Conservation (phyloP, 2,888 invertebrate species). For the Gortyna flavago region DNA sequence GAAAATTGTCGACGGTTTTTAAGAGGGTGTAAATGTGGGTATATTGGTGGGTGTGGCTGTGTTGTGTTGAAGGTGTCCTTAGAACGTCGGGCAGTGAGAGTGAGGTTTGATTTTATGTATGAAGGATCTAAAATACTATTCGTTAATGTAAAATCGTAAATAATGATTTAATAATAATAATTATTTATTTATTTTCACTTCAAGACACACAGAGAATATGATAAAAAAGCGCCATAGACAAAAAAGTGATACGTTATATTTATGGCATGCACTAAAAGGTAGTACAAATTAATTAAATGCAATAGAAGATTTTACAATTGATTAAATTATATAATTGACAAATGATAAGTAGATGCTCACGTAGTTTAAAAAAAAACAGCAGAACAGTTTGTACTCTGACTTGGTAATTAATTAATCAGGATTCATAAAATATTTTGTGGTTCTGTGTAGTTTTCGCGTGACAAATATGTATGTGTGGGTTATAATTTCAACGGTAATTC, state of each 20-base stretch:
- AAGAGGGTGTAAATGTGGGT: background rate
- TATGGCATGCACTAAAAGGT: too few species aligned
- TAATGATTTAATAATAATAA: background rate
- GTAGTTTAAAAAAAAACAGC: too few species aligned
- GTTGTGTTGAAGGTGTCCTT: background rate
- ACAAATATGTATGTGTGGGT: background rate
- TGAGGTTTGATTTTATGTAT: too few species aligned
- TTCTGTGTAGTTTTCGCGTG: background rate
- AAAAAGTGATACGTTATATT: too few species aligned
- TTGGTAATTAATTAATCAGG: background rate
- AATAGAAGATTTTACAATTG: too few species aligned
- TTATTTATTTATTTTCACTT: background rate
- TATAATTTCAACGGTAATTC: background rate
- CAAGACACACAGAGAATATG: background rate
- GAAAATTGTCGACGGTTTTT: background rate
- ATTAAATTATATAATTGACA: too few species aligned
- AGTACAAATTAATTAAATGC: too few species aligned
- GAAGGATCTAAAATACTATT: background rate
- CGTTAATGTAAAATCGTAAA: background rate
- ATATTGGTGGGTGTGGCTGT: too few species aligned
- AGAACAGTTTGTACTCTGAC: background rate
- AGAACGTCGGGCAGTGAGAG: background rate
- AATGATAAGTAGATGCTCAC: too few species aligned
- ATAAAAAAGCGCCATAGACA: too few species aligned
- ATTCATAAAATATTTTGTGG: background rate